A percentile compares a stretch with the other conserved stretches of the same genome.
These are phyloP conservation scores for Astyanax mexicanus DNA, from an alignment of 2,797 vertebrate species.

Conservation along the genomic window DNA sequence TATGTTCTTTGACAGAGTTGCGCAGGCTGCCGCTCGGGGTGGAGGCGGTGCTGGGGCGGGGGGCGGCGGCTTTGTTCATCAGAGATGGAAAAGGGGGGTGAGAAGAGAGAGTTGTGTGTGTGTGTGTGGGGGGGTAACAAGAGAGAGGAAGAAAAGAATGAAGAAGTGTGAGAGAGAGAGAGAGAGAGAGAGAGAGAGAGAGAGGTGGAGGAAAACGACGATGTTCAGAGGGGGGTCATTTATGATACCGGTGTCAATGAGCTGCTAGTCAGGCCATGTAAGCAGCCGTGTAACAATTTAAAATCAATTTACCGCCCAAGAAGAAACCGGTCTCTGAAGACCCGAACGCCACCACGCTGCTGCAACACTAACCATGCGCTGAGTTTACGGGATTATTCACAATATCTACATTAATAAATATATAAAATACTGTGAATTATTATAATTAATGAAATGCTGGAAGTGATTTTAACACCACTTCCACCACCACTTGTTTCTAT, in stretches of 20 bases:
- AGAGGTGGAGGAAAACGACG: conserved; percentile 28
- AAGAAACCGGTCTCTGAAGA: conserved; percentile 67
- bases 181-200: conserved; percentile 6
- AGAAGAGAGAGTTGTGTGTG: neutral
- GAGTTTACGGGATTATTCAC: neutral
- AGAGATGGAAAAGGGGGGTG: conserved; percentile 60
- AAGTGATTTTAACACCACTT: no score
- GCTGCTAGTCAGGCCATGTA: conserved; percentile 80
- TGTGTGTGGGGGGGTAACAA: neutral
- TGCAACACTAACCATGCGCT: conserved; percentile 13
- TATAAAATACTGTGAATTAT: no score
- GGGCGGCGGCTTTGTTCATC: conserved; percentile 78
- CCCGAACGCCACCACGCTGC: neutral
- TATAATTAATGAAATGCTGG: no score
- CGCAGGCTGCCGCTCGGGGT: conserved; percentile 76
- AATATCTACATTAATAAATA: neutral
- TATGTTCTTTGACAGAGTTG: conserved; percentile 86
- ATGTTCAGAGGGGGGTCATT: neutral
- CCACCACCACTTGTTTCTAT: no score
- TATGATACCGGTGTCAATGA: conserved; percentile 57
- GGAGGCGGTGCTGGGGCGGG: conserved; percentile 71
- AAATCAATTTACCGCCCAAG: conserved; percentile 82
- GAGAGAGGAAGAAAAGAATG: neutral
- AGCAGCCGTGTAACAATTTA: conserved; percentile 82
- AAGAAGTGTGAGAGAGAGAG: conserved; percentile 6